Evolutionary conservation across 2,113 vertebrate species (phyloP), one percentile per base, ranked within the genome.

Genomic region (Nyctereutes procyonoides): DNA sequence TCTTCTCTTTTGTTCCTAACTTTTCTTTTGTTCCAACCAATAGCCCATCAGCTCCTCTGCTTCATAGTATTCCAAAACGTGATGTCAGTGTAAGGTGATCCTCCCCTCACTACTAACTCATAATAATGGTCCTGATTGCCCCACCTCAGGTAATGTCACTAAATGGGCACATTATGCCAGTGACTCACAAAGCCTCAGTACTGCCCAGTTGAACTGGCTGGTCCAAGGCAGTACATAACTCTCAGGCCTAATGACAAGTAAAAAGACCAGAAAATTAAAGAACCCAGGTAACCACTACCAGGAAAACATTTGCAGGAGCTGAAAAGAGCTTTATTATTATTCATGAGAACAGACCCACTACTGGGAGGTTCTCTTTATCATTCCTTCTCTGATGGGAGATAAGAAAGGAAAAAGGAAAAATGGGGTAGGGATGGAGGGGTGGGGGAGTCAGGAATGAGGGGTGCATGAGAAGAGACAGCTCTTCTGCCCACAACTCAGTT

Each of bases 371-470:
- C 11, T 53, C 51, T 32, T 73, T 16, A 5, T 30, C 20, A 0
- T 19, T 35, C 69, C 26, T 63, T 56, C 69, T 69, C 60, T 51
- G 62, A 17, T 0, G 60, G 20, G 10, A 84, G 43, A 63, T 67
- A n/a, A 67, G 28, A 58, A 55, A 67, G 22, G 48, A 43, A 5
- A 14, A 80, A 4, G 13, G 35, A 24, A 58, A 58, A 6, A 17
- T 14, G 1, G n/a, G 19, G 11, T 15, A 24, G 10, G 19, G 48
- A n/a, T 3, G 2, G 0, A 0, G 3, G 8, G 0, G 8, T 12
- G 2, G n/a, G 2, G 12, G 7, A 13, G 38, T 4, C 65, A 22
- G 65, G 13, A 32, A 65, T 35, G 10, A 58, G 38, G n/a, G 20
- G 11, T 2, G 1, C 5, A 38, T 5, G 24, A 32, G 13, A 62